Conservation (phyloP, 2,888 invertebrate genomes). For the Ophonus ardosiacus region DNA sequence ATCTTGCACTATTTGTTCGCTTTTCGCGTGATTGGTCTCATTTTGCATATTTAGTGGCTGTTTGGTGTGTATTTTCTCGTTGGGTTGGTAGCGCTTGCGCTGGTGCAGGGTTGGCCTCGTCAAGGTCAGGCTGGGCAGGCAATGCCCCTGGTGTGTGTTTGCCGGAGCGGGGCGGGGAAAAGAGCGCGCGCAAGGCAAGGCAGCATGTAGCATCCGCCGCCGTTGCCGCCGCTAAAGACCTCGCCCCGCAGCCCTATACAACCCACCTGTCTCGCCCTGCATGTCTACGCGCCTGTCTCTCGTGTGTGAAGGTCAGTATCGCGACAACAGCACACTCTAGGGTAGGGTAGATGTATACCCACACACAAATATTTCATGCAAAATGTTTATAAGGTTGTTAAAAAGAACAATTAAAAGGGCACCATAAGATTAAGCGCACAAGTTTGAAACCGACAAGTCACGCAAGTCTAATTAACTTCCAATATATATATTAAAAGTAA, state of each 20-base stretch:
- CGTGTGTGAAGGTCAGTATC: neutral
- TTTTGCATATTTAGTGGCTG: neutral
- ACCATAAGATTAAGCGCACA: too few relatives aligned
- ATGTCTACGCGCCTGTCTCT: neutral
- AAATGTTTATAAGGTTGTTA: too few relatives aligned
- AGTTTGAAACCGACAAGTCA: too few relatives aligned
- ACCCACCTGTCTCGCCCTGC: conserved; percentile 10
- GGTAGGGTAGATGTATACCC: too few relatives aligned
- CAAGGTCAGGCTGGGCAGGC: conserved; percentile 72
- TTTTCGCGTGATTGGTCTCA: too few relatives aligned
- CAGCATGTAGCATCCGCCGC: conserved; percentile 2
- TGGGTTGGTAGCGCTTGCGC: neutral
- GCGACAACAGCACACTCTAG: neutral
- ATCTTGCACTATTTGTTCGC: too few relatives aligned
- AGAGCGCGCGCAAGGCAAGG: conserved; percentile 29
- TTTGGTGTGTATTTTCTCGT: neutral
- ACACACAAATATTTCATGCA: too few relatives aligned
- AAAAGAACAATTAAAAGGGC: too few relatives aligned
- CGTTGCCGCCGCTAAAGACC: neutral
- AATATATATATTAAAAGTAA: too few relatives aligned
- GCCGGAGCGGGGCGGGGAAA: neutral
- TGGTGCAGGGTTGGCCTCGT: conserved; percentile 71
- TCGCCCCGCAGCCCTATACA: neutral
- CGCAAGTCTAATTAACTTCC: too few relatives aligned
- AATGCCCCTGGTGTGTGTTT: conserved; percentile 71